phyloP scores from a whole-genome alignment of 2,888 invertebrate species.

The Rhingia campestris region DNA sequence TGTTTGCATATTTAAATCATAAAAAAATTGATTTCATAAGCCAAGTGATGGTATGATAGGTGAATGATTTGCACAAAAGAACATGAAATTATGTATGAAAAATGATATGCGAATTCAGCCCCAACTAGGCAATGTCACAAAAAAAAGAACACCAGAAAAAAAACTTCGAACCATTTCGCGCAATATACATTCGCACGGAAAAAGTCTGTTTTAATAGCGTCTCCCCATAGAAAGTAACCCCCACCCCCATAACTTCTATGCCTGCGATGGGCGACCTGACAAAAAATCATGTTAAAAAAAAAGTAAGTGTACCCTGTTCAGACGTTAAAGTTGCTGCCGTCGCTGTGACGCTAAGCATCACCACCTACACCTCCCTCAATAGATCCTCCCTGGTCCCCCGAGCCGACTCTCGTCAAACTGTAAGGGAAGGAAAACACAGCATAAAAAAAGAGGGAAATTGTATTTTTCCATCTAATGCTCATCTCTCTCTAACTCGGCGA shows the following conservation, averaged over 20 bases:
- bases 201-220: slow-evolving; percentile 45
- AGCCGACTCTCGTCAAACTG: not conserved
- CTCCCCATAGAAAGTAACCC: slow-evolving; percentile 8
- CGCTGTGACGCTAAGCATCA: slow-evolving; percentile 52
- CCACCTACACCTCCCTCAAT: slow-evolving; percentile 14
- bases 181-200: slow-evolving; percentile 38
- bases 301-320: slow-evolving; percentile 55
- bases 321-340: slow-evolving; percentile 55
- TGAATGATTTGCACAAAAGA: slow-evolving; percentile 12
- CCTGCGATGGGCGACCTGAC: slow-evolving; percentile 46
- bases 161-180: slow-evolving; percentile 30
- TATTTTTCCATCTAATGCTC: slow-evolving; percentile 79
- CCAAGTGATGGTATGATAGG: slow-evolving; percentile 4
- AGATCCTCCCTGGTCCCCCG: no score
- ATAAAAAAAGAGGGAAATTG: slow-evolving; percentile 51
- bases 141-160: slow-evolving; percentile 39
- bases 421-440: slow-evolving; percentile 3
- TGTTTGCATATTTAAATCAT: not conserved
- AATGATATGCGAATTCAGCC: slow-evolving; percentile 40
- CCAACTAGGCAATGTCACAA: slow-evolving; percentile 32
- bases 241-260: slow-evolving; percentile 6
- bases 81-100: slow-evolving; percentile 42
- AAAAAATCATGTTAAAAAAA: slow-evolving; percentile 16
- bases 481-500: slow-evolving; percentile 83
- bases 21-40: slow-evolving; percentile 22